phyloP scores from a whole-genome alignment of 1,140 invertebrate species.

The Aleiodes sp. region DNA sequence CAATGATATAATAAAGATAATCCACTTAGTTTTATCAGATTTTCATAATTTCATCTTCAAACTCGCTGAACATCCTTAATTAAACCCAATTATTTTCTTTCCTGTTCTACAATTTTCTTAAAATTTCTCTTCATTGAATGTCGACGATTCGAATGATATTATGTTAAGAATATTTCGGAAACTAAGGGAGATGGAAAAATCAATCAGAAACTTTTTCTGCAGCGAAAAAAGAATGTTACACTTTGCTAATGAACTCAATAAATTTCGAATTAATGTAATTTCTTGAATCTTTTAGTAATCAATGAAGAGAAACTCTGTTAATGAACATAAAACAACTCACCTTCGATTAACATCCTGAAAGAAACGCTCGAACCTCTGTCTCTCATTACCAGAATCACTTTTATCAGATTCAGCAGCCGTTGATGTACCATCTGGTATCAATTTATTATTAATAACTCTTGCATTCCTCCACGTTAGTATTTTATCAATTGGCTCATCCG shows the following conservation, averaged over 20 bases:
- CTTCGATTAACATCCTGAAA: constrained; percentile 58
- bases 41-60: too few species aligned
- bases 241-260: too few species aligned
- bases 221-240: too few species aligned
- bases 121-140: neutral
- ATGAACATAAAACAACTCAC: constrained; percentile 34
- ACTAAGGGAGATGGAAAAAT: too few species aligned
- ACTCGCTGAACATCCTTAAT: too few species aligned
- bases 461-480: constrained; percentile 85
- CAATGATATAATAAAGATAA: too few species aligned
- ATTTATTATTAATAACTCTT: constrained; percentile 82
- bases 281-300: neutral
- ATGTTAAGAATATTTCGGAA: too few species aligned
- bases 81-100: neutral
- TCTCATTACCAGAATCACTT: constrained; percentile 35
- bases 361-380: constrained; percentile 52
- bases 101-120: neutral
- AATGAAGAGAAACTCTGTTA: neutral
- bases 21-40: too few species aligned
- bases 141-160: too few species aligned
- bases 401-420: constrained; percentile 1
- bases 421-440: constrained; percentile 66
- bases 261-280: too few species aligned
- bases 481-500: constrained; percentile 83
- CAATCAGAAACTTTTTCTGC: too few species aligned